Percentiles rank a stretch among this genome's conserved stretches.
These are phyloP conservation scores for Pseudolaguvia tuberculata DNA, from an alignment of 2,113 vertebrate genomes.

Conservation along the genomic window DNA sequence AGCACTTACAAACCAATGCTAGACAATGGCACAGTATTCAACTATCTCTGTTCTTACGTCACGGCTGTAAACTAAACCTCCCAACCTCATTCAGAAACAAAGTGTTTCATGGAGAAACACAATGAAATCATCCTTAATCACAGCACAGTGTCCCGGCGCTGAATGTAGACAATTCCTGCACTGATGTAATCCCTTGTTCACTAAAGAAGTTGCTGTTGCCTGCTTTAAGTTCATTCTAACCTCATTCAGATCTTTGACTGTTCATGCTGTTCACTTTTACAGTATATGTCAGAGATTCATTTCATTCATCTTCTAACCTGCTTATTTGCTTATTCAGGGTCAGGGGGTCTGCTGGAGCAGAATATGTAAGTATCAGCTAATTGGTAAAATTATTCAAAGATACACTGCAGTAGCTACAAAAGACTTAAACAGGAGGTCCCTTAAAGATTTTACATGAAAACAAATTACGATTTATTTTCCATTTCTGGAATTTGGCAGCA, in stretches of 20 bases:
- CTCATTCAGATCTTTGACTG: neutral
- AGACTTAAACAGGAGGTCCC: no score
- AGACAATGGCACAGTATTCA: constrained; percentile 8
- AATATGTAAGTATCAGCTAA: no score
- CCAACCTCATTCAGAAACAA: neutral
- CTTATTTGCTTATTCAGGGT: no score
- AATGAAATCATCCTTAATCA: neutral
- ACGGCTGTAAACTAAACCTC: constrained; percentile 18
- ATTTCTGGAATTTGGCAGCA: no score
- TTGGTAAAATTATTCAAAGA: no score
- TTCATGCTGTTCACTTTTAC: neutral
- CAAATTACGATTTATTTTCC: no score
- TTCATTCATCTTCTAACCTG: no score
- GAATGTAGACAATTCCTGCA: neutral
- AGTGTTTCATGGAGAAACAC: constrained; percentile 5
- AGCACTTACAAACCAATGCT: neutral
- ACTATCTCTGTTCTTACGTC: neutral
- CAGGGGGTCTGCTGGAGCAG: no score
- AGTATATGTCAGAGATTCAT: neutral
- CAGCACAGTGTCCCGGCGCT: neutral
- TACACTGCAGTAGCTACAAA: no score
- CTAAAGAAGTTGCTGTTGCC: neutral
- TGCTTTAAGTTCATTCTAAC: no score
- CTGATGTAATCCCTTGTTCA: constrained; percentile 10
- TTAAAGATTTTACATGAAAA: no score